phyloP scores from a whole-genome alignment of 2,113 vertebrate species.

The Toxostoma redivivum region DNA sequence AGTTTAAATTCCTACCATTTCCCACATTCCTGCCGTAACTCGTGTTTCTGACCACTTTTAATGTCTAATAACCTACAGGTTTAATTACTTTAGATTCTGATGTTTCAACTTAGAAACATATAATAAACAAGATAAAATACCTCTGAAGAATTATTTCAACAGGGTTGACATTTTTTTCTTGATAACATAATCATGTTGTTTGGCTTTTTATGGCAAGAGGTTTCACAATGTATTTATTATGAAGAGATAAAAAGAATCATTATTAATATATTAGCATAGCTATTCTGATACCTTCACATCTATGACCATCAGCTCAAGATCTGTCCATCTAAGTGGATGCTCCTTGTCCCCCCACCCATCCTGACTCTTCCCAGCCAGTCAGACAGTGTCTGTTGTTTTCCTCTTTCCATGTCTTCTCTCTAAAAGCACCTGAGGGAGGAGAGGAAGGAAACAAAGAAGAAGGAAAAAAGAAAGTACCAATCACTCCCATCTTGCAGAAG shows the following conservation, averaged over 20 bases:
- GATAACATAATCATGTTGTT: background rate
- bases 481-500: background rate
- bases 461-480: background rate
- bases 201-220: background rate
- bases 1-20: background rate
- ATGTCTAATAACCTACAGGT: background rate
- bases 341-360: accelerated
- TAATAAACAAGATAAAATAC: background rate
- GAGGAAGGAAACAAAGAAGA: accelerated
- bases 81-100: background rate
- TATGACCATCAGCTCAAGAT: background rate
- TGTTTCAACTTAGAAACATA: background rate
- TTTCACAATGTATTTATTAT: background rate
- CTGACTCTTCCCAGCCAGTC: accelerated
- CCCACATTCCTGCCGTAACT: background rate
- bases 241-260: background rate
- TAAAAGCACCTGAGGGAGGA: accelerated
- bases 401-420: background rate
- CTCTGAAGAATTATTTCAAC: background rate
- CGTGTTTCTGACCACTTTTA: background rate
- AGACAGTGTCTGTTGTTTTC: background rate
- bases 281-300: background rate
- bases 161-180: background rate
- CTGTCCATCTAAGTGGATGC: background rate
- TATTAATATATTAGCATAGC: background rate